Evolutionary conservation across 2,888 invertebrate genomes (phyloP).

Genomic region (Ceramica pisi): DNA sequence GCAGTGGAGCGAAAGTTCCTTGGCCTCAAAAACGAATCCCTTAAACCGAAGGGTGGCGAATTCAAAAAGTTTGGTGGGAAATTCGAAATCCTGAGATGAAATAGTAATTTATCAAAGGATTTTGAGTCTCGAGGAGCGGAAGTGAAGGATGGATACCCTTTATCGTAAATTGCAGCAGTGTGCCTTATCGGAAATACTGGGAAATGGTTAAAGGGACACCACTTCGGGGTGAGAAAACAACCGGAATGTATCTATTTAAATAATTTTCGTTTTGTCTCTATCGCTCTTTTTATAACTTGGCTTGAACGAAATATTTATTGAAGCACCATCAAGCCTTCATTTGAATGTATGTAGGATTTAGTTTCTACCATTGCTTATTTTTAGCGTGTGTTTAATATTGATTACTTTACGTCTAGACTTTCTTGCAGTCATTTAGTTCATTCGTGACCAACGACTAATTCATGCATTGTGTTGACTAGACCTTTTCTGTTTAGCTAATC

Average conservation of each 20-base stretch:
- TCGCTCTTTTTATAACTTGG: constrained; percentile 19
- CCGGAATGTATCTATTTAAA: constrained; percentile 62
- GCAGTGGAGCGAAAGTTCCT: constrained; percentile 39
- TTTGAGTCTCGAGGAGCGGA: constrained; percentile 84
- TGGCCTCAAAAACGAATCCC: constrained; percentile 57
- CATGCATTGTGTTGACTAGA: constrained; percentile 60
- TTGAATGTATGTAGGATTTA: constrained; percentile 13
- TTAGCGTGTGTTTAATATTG: constrained; percentile 57
- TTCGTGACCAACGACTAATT: constrained; percentile 58
- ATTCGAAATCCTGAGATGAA: constrained; percentile 87
- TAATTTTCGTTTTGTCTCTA: constrained; percentile 45
- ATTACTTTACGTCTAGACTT: constrained; percentile 60
- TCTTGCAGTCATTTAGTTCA: constrained; percentile 60
- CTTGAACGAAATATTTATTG: constrained; percentile 1
- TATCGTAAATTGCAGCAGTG: constrained; percentile 67
- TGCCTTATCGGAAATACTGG: constrained; percentile 70
- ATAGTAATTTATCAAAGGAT: constrained; percentile 91
- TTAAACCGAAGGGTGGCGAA: constrained; percentile 78
- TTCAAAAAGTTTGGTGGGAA: constrained; percentile 82
- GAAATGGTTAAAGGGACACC: constrained; percentile 68
- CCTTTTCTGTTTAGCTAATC: constrained; percentile 57
- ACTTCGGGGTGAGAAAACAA: constrained; percentile 61
- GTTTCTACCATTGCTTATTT: constrained; percentile 28
- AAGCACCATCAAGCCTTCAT: neutral
- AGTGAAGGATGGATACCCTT: constrained; percentile 81